These are phyloP conservation scores for Menidia menidia DNA, from an alignment of 2,797 vertebrate genomes.

Conservation along the genomic window DNA sequence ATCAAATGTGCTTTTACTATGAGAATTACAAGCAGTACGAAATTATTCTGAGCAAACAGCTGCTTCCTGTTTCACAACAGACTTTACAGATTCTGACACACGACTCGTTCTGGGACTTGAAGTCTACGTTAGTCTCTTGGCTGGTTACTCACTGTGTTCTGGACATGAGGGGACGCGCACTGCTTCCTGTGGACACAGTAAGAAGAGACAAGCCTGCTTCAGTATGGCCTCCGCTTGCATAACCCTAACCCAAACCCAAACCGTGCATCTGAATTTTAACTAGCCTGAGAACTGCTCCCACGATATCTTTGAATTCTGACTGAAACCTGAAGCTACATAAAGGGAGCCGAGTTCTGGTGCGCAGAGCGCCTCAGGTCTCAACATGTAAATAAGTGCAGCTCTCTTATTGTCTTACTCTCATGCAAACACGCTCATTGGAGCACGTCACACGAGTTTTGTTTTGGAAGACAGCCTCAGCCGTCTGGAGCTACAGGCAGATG, in stretches of 20 bases:
- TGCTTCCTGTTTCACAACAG: neutral
- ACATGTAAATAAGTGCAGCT: neutral
- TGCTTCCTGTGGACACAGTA: conserved; percentile 80
- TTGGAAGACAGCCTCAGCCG: neutral
- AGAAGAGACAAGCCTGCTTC: conserved; percentile 1
- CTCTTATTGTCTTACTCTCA: neutral
- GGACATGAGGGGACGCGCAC: conserved; percentile 80
- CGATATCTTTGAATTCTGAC: neutral
- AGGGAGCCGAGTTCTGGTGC: neutral
- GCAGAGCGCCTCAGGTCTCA: neutral
- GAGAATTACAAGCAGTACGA: no score
- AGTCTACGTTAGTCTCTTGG: neutral
- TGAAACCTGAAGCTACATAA: neutral
- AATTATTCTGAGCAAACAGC: neutral
- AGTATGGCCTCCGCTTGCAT: neutral
- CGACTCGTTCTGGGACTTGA: neutral
- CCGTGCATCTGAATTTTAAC: neutral
- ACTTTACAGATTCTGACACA: conserved; percentile 1
- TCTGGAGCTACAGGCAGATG: neutral
- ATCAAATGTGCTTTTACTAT: no score
- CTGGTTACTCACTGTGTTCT: conserved; percentile 87
- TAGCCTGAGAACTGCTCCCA: neutral
- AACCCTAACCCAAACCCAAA: no score
- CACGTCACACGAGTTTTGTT: neutral
- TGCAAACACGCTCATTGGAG: neutral